Percentiles rank a stretch among this genome's conserved stretches.
phyloP scores from a whole-genome alignment of 2,888 invertebrate species.

The Melanotus villosus region DNA sequence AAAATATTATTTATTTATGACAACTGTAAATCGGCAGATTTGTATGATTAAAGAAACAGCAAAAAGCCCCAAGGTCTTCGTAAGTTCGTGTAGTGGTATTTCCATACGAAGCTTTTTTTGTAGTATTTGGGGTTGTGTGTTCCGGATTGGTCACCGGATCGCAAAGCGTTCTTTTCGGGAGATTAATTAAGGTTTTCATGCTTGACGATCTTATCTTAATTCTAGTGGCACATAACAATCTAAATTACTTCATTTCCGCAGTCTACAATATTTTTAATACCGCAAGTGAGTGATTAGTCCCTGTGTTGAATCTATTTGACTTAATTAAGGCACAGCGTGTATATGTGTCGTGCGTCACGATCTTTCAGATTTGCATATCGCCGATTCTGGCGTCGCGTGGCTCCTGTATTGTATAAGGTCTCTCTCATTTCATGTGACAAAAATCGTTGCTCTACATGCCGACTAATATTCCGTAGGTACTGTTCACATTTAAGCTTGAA shows the following conservation, averaged over 20 bases:
- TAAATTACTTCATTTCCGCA: conserved; percentile 46
- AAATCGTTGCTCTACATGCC: conserved; percentile 16
- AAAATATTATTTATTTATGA: no score
- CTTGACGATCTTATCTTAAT: conserved; percentile 37
- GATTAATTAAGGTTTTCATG: conserved; percentile 22
- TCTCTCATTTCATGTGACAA: conserved; percentile 25
- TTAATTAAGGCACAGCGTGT: conserved; percentile 49
- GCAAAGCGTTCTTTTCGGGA: conserved; percentile 1
- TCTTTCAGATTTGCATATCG: conserved; percentile 56
- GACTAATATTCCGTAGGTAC: background rate
- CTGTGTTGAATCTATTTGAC: conserved; percentile 52
- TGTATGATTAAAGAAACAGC: no score
- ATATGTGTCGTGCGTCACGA: conserved; percentile 58
- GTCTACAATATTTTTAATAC: conserved; percentile 40
- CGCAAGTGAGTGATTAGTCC: conserved; percentile 50
- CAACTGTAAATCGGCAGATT: no score
- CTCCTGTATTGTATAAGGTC: conserved; percentile 34
- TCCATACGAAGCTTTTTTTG: background rate
- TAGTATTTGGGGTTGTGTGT: background rate
- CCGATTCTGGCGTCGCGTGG: conserved; percentile 52
- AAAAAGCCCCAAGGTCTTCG: no score
- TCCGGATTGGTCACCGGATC: background rate
- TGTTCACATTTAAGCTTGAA: no score
- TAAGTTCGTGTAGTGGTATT: background rate
- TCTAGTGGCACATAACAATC: conserved; percentile 43